phyloP scores from a whole-genome alignment of 2,888 invertebrate species.

The Oasisia sp. region DNA sequence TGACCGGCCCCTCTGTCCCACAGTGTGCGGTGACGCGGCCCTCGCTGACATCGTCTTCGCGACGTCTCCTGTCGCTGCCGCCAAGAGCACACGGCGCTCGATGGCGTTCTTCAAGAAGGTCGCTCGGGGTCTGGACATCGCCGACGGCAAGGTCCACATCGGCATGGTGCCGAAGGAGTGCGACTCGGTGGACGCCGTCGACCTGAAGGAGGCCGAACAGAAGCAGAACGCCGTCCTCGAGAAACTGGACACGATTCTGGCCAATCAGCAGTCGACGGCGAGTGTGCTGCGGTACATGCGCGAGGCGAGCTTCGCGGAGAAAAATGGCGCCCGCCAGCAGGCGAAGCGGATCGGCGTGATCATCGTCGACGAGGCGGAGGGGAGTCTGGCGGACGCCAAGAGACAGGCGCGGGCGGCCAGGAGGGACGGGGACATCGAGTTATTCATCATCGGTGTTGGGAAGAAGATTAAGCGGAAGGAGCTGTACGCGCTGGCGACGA shows the following conservation, averaged over 20 bases:
- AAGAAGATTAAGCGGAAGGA: conserved; percentile 8
- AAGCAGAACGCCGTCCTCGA: conserved; percentile 29
- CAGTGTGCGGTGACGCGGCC: conserved; percentile 32
- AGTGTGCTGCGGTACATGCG: conserved; percentile 30
- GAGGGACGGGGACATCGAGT: conserved; percentile 25
- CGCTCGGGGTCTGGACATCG: conserved; percentile 29
- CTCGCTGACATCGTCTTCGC: conserved; percentile 37
- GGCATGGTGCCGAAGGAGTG: conserved; percentile 40
- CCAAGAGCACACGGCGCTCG: conserved; percentile 32
- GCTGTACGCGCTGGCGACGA: not conserved
- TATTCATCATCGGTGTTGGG: conserved; percentile 37
- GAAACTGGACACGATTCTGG: conserved; percentile 25
- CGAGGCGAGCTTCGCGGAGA: conserved; percentile 25
- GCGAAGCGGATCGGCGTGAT: conserved; percentile 36
- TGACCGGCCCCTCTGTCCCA: not conserved
- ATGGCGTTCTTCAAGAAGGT: conserved; percentile 38
- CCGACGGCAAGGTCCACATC: conserved; percentile 31
- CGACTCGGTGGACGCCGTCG: conserved; percentile 21
- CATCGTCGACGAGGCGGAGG: conserved; percentile 32
- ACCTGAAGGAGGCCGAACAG: conserved; percentile 26
- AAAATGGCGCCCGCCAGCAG: conserved; percentile 31
- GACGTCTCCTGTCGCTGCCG: conserved; percentile 29
- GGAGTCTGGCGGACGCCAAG: conserved; percentile 19
- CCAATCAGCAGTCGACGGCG: conserved; percentile 22
- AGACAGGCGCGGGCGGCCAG: conserved; percentile 31